Base-by-base conservation (phyloP, 2,113 vertebrate genomes). In the Empidonax alnorum region DNA sequence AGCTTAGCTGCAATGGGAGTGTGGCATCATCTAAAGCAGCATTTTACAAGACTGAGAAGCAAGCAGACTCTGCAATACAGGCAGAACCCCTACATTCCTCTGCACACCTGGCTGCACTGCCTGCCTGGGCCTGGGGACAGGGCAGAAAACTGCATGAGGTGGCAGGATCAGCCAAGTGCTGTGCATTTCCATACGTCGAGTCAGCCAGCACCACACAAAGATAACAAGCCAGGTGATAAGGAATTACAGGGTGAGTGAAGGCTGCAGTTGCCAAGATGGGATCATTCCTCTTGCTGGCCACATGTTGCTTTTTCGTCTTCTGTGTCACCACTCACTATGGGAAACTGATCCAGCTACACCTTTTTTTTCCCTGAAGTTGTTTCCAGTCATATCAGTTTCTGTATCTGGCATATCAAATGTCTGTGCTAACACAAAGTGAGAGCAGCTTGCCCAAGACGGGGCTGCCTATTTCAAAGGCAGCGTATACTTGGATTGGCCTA, bases 361-460 rank as follows among this genome's bases (percentile, higher is more conserved):
- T 71, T 71, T 72, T n/a, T 0, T 75, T n/a, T 0, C 56, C 24
- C 31, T 39, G 37, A 58, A 69, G 58, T 53, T 86, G 79, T 61
- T 94, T 86, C 55, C 46, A 90, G 67, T 42, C 31, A 1, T 76
- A 88, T 41, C 72, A 27, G 71, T 86, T 92, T 83, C 93, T 56
- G 22, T 90, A 69, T 47, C 58, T 66, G 50, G 44, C n/a, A 20
- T 76, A 77, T 94, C 79, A 73, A 73, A 67, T 52, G 4, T 65
- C 94, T 86, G 55, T 53, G 76, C 68, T 84, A 89, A 73, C 20
- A 62, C 47, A 7, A 67, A 91, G 69, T 24, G 30, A 62, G 47
- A 93, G 81, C 68, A 66, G 42, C 72, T 89, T 92, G 80, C 68
- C 63, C 78, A 80, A 58, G 50, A 73, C 7, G 20, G 17, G 24